A percentile compares a stretch with the other conserved stretches of the same genome.
These are phyloP conservation scores for Aplodontia rufa DNA, from an alignment of 2,113 vertebrate genomes.

Conservation along the genomic window DNA sequence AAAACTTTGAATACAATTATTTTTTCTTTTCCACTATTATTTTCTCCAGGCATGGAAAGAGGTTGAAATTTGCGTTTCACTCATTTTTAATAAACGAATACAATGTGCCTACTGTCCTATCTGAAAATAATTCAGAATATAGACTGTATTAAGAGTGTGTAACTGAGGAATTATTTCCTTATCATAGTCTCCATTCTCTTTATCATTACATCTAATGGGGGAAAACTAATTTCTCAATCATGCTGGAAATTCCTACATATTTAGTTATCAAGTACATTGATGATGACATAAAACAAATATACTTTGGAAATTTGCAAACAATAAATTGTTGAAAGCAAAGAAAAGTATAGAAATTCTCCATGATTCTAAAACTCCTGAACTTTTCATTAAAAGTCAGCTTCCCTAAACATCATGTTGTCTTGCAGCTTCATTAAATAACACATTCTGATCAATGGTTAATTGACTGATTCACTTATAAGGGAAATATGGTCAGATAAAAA, in stretches of 20 bases:
- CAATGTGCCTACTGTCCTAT: not conserved
- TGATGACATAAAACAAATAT: not conserved
- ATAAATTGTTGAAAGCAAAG: not conserved
- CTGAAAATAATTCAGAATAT: not conserved
- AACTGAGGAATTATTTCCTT: not conserved
- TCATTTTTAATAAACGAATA: not conserved
- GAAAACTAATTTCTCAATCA: not conserved
- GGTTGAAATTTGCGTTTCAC: not conserved
- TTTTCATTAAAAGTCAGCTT: not conserved
- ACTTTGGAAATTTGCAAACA: not conserved
- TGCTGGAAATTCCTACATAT: not conserved
- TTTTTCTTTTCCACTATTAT: not conserved
- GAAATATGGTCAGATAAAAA: not conserved
- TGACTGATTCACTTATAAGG: not conserved
- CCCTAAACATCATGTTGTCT: not conserved
- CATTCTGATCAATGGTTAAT: not conserved
- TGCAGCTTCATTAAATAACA: not conserved
- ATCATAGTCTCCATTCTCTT: not conserved
- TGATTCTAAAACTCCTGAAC: not conserved
- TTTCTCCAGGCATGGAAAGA: not conserved
- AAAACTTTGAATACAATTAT: not conserved
- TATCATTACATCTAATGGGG: not conserved
- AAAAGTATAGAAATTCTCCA: not conserved
- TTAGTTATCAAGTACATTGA: not conserved
- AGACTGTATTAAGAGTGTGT: not conserved